These are phyloP conservation scores for Microcebus ravelobensis DNA, from an alignment of 2,113 vertebrate genomes.

Conservation along the genomic window DNA sequence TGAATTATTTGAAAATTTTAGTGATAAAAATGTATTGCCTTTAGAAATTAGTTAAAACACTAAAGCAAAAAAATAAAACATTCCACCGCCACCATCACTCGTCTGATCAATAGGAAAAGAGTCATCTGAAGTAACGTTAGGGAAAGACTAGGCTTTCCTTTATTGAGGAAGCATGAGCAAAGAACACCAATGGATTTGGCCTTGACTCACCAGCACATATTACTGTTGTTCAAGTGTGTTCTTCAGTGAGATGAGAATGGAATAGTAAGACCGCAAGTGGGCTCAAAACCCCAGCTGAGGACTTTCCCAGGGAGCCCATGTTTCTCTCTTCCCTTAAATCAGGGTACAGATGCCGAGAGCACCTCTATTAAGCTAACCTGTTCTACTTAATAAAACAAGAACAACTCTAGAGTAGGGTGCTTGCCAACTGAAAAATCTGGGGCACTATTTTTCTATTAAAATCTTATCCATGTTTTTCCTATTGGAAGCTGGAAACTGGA, in stretches of 20 bases:
- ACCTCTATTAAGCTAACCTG: conserved; percentile 51
- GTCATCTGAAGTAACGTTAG: neutral
- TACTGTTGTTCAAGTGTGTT: neutral
- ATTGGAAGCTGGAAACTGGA: conserved; percentile 82
- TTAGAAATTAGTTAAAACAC: conserved; percentile 31
- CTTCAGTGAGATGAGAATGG: conserved; percentile 19
- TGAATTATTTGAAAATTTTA: conserved; percentile 10
- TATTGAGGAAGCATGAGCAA: neutral
- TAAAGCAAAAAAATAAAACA: neutral
- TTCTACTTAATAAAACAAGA: conserved; percentile 67
- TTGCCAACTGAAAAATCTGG: conserved; percentile 77
- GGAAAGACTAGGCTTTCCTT: neutral
- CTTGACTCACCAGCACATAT: neutral
- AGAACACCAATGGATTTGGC: neutral
- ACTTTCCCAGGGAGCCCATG: conserved; percentile 3
- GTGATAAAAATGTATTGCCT: neutral
- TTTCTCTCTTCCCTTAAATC: conserved; percentile 19
- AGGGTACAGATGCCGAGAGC: neutral
- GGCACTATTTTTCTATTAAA: conserved; percentile 79
- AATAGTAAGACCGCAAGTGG: conserved; percentile 4
- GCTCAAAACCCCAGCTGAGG: neutral
- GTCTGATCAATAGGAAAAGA: neutral
- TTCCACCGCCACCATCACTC: neutral
- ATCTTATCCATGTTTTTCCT: conserved; percentile 79
- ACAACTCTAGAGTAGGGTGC: conserved; percentile 48